These are phyloP conservation scores for Cryptus viduatorius DNA, from an alignment of 2,888 invertebrate genomes.

Conservation along the genomic window DNA sequence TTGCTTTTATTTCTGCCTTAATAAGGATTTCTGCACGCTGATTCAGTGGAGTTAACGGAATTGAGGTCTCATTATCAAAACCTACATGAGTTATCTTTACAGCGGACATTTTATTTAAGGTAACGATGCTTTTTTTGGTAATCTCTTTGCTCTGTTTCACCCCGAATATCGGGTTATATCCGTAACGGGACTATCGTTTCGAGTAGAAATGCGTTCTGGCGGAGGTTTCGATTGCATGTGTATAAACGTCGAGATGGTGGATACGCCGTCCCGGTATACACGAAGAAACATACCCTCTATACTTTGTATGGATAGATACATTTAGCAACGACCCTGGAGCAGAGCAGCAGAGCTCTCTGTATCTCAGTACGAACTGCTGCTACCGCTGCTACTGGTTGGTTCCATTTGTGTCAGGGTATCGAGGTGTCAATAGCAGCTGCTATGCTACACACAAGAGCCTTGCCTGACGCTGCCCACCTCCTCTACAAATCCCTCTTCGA, in stretches of 20 bases:
- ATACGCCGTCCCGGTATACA: conserved; percentile 31
- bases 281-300: conserved; percentile 46
- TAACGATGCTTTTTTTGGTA: neutral
- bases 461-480: conserved; percentile 75
- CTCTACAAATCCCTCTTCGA: conserved; percentile 54
- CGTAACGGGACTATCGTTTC: conserved; percentile 31
- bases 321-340: conserved; percentile 65
- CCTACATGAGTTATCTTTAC: neutral
- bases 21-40: neutral
- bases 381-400: conserved; percentile 75
- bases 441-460: conserved; percentile 82
- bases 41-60: neutral
- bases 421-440: conserved; percentile 85
- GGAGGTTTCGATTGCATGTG: conserved; percentile 5
- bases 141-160: conserved; percentile 6
- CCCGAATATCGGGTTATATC: conserved; percentile 10
- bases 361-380: conserved; percentile 61
- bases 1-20: neutral
- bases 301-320: conserved; percentile 50
- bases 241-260: conserved; percentile 11
- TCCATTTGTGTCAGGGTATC: conserved; percentile 84
- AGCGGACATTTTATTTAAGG: neutral
- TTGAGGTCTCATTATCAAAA: neutral
- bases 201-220: neutral
- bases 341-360: conserved; percentile 72